These are phyloP conservation scores for Plutomurus gul DNA, from an alignment of 1,140 invertebrate species.

Conservation along the genomic window DNA sequence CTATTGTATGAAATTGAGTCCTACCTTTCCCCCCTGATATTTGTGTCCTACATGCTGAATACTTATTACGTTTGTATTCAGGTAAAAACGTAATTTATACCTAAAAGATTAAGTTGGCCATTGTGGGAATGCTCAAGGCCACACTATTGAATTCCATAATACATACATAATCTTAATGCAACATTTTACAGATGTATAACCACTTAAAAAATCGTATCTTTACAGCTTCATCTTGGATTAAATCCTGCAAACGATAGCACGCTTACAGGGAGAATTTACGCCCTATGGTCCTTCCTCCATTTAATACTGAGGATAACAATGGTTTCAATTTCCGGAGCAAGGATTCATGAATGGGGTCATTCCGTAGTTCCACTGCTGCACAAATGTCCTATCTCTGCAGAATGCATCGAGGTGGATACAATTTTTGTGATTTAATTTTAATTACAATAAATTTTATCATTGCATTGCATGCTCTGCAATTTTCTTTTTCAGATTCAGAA, in stretches of 20 bases:
- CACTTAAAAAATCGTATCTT: too few species aligned
- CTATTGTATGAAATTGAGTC: too few species aligned
- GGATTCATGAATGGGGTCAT: not conserved
- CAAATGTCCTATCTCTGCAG: conserved; percentile 27
- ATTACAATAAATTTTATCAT: not conserved
- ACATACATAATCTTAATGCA: too few species aligned
- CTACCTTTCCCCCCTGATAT: too few species aligned
- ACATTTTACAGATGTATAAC: too few species aligned
- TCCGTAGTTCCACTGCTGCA: not conserved
- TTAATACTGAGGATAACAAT: not conserved
- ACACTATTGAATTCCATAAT: too few species aligned
- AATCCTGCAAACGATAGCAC: not conserved
- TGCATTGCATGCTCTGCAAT: not conserved
- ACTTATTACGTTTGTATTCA: too few species aligned
- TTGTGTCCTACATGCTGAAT: too few species aligned
- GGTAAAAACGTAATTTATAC: too few species aligned
- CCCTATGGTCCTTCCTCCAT: conserved; percentile 29
- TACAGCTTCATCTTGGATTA: too few species aligned
- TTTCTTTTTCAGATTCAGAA: conserved; percentile 27
- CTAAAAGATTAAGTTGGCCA: too few species aligned
- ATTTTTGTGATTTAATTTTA: not conserved
- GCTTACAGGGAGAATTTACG: not conserved
- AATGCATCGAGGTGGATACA: not conserved
- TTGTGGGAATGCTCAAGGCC: too few species aligned
- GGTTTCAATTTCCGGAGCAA: not conserved